phyloP scores from a whole-genome alignment of 2,888 invertebrate genomes.

The Agonopterix subpropinquella region DNA sequence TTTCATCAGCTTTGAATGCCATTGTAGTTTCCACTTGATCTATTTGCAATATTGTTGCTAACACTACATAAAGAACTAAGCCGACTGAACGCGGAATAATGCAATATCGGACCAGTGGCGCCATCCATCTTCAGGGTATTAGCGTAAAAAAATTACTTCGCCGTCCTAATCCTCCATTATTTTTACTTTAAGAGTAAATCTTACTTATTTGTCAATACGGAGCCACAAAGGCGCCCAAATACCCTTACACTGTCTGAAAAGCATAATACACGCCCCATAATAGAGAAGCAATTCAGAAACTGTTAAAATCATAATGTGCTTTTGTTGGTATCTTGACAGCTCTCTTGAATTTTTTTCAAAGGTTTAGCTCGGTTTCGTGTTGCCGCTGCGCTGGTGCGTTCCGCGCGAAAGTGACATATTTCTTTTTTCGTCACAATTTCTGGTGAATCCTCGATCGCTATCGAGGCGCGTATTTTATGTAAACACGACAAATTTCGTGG shows the following conservation, averaged over 20 bases:
- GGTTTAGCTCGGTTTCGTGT: conserved; percentile 45
- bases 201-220: conserved; percentile 74
- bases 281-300: conserved; percentile 67
- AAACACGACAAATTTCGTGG: conserved; percentile 71
- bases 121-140: conserved; percentile 45
- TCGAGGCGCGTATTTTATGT: conserved; percentile 66
- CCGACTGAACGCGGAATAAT: conserved; percentile 45
- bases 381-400: conserved; percentile 36
- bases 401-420: conserved; percentile 51
- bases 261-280: conserved; percentile 73
- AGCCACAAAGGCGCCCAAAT: conserved; percentile 72
- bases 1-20: conserved; percentile 39
- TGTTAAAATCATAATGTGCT: conserved; percentile 73
- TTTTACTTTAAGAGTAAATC: conserved; percentile 66
- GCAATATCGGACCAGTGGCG: conserved; percentile 62
- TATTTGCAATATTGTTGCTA: conserved; percentile 48
- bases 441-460: conserved; percentile 63
- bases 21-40: conserved; percentile 60
- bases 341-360: conserved; percentile 45
- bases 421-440: conserved; percentile 40
- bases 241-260: conserved; percentile 65
- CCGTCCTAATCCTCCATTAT: conserved; percentile 68
- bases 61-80: conserved; percentile 34
- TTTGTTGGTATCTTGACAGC: conserved; percentile 68
- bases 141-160: conserved; percentile 39